phyloP scores from a whole-genome alignment of 2,797 vertebrate species.

The Pseudochirops corinnae region DNA sequence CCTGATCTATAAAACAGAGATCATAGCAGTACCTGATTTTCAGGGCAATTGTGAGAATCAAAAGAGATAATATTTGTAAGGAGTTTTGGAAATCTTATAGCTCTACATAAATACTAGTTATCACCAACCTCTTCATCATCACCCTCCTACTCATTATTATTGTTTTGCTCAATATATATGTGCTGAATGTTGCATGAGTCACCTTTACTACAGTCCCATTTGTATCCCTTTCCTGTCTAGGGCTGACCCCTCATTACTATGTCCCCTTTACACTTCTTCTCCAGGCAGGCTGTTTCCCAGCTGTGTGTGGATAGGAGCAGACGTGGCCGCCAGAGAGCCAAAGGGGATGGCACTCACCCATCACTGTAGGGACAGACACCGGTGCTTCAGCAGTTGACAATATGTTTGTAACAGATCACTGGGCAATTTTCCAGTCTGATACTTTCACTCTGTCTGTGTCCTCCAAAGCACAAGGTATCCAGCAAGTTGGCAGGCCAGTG shows the following conservation, averaged over 20 bases:
- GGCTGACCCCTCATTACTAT: neutral
- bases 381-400: slow-evolving; percentile 68
- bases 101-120: neutral
- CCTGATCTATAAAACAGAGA: neutral
- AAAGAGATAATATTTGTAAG: neutral
- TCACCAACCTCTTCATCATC: neutral
- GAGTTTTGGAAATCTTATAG: neutral
- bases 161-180: neutral
- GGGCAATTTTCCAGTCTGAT: slow-evolving; percentile 78
- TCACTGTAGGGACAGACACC: slow-evolving; percentile 57
- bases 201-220: neutral
- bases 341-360: slow-evolving; percentile 66
- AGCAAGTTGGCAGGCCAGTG: slow-evolving; percentile 64
- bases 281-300: neutral
- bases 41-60: neutral
- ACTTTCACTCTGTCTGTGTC: slow-evolving; percentile 64
- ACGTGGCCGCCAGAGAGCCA: slow-evolving; percentile 64
- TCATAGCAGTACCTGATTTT: neutral
- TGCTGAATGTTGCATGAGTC: neutral
- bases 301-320: slow-evolving; percentile 19
- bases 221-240: neutral
- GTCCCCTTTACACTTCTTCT: slow-evolving; percentile 34
- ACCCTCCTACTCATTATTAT: neutral
- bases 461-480: slow-evolving; percentile 53
- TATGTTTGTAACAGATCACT: slow-evolving; percentile 76